Evolutionary conservation across 2,113 vertebrate species (phyloP).

Genomic region (Plectropomus leopardus): DNA sequence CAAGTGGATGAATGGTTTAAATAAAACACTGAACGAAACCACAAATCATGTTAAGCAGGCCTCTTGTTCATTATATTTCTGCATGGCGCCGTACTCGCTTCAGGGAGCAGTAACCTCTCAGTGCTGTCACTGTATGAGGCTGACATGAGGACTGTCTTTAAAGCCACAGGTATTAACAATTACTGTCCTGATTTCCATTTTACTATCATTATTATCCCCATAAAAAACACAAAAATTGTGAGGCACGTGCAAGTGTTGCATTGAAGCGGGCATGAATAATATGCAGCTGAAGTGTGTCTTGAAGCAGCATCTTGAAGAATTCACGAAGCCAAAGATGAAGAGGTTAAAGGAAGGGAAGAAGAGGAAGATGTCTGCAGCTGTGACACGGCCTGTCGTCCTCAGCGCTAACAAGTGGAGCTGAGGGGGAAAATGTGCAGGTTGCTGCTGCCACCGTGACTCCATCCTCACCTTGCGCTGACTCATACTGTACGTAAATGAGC

Average conservation of each 20-base stretch:
- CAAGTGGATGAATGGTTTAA: slow-evolving; percentile 58
- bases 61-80: slow-evolving; percentile 35
- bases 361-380: slow-evolving; percentile 43
- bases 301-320: slow-evolving; percentile 36
- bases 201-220: slow-evolving; percentile 15
- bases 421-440: slow-evolving; percentile 31
- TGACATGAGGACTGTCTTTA: slow-evolving; percentile 1
- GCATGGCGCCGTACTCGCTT: background rate
- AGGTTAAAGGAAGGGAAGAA: slow-evolving; percentile 33
- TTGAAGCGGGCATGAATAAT: slow-evolving; percentile 25
- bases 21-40: slow-evolving; percentile 47
- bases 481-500: slow-evolving; percentile 32
- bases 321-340: slow-evolving; percentile 50
- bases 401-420: slow-evolving; percentile 32
- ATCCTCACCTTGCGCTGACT: slow-evolving; percentile 42
- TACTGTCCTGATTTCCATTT: slow-evolving; percentile 31
- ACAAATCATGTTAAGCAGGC: slow-evolving; percentile 50
- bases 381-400: slow-evolving; percentile 25
- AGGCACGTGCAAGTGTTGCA: background rate
- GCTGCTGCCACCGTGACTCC: slow-evolving; percentile 31
- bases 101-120: slow-evolving; percentile 9
- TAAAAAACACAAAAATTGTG: slow-evolving; percentile 8
- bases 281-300: slow-evolving; percentile 19
- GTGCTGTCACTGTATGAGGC: slow-evolving; percentile 3
- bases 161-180: slow-evolving; percentile 29